Evolutionary conservation across 2,888 invertebrate genomes (phyloP).

Genomic region (Oxystoma pomonae): DNA sequence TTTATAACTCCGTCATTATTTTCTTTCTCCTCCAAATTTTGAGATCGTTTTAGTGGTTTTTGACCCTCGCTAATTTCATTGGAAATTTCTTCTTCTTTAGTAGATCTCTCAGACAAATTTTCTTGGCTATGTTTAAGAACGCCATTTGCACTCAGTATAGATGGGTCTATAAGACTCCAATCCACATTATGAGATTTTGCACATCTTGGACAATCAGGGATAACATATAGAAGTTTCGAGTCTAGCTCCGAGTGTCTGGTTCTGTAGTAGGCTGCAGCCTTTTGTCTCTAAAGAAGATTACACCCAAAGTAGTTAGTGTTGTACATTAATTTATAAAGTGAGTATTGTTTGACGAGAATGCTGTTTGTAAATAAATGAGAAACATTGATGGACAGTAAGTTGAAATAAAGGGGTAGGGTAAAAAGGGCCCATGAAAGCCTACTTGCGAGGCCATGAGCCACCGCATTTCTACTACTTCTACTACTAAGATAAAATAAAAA

Average conservation of each 20-base stretch:
- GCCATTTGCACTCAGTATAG: constrained; percentile 28
- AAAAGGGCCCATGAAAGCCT: no score
- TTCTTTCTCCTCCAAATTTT: constrained; percentile 20
- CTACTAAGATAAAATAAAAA: no score
- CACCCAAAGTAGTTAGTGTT: no score
- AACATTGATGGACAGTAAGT: no score
- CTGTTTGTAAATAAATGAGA: no score
- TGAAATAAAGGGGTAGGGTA: no score
- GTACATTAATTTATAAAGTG: no score
- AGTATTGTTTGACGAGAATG: no score
- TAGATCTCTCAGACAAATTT: background rate
- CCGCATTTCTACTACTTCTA: no score
- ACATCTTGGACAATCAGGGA: constrained; percentile 80
- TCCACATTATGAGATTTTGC: constrained; percentile 61
- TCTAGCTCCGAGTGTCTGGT: constrained; percentile 75
- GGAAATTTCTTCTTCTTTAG: constrained; percentile 27
- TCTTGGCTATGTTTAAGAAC: background rate
- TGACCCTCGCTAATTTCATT: constrained; percentile 25
- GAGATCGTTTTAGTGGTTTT: constrained; percentile 15
- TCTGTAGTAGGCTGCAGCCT: constrained; percentile 74
- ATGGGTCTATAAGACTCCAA: constrained; percentile 62
- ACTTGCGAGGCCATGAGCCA: no score
- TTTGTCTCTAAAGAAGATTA: constrained; percentile 70
- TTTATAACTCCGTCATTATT: constrained; percentile 14
- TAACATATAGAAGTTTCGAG: constrained; percentile 59